Evolutionary conservation across 2,797 vertebrate species (phyloP).

Genomic region (Chromis chromis): DNA sequence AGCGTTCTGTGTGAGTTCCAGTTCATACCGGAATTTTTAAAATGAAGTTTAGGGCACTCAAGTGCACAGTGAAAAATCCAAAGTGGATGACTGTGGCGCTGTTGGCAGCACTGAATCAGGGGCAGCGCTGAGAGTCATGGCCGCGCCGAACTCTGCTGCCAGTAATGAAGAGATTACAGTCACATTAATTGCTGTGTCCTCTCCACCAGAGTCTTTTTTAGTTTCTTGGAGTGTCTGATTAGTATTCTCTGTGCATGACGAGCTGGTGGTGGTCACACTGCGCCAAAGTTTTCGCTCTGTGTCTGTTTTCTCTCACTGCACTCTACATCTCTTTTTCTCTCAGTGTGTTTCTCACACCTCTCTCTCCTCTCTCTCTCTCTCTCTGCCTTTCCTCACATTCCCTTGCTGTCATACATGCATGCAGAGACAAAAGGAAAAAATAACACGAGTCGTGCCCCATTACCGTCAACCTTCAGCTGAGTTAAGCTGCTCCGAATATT

Average conservation of each 20-base stretch:
- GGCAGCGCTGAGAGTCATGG: constrained; percentile 7
- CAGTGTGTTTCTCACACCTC: constrained; percentile 33
- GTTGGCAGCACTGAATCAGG: not conserved
- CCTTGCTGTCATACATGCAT: constrained; percentile 30
- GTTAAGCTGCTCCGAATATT: constrained; percentile 31
- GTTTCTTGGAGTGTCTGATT: constrained; percentile 69
- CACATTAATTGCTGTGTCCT: constrained; percentile 57
- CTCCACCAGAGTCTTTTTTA: constrained; percentile 46
- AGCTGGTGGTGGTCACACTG: constrained; percentile 72
- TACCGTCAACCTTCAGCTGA: constrained; percentile 49
- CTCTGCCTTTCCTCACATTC: constrained; percentile 37
- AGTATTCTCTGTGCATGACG: constrained; percentile 72
- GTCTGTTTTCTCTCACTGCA: constrained; percentile 48
- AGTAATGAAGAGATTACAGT: constrained; percentile 62
- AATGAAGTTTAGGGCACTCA: not conserved
- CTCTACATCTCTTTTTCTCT: constrained; percentile 53
- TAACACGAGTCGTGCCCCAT: constrained; percentile 53
- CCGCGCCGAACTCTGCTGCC: constrained; percentile 29
- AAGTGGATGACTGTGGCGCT: not conserved
- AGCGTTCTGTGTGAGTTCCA: not conserved
- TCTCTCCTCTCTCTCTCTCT: constrained; percentile 5
- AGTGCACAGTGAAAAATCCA: not conserved
- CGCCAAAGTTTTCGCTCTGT: constrained; percentile 64
- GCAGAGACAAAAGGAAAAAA: constrained; percentile 52
- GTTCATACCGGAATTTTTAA: not conserved